Base-by-base conservation (phyloP, 2,797 vertebrate genomes). In the Pangasius larnaudii region DNA sequence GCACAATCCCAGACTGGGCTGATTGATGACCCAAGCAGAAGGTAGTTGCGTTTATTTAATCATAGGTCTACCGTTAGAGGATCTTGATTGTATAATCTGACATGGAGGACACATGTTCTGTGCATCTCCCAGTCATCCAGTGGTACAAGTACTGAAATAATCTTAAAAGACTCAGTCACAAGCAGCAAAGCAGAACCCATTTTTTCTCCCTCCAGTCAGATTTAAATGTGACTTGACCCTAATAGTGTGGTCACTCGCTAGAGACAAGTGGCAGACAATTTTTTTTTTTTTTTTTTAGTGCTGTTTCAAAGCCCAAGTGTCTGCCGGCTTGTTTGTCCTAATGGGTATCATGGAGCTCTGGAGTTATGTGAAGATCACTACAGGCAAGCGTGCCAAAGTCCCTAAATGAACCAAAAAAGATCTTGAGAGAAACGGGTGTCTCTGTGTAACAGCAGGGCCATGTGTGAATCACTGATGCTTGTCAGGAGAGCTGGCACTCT, bases 401-500 rank as follows among this genome's bases (percentile, higher is more conserved):
- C 83, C 78, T 89, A 91, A 90, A 91, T 90, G 87, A 91, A 88
- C 77, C 88, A 69, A 89, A 86, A 72, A 89, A 89, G 91, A 91
- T 89, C 89, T 89, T 81, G 89, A 90, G 88, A 89, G 90, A 86
- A 91, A 86, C 77, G 18, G 86, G 87, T 85, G 86, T 90, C 59
- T 85, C n/a, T 86, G 79, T 90, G 89, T 90, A 91, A 91, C 87
- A 74, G 46, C 36, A 80, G 88, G 92, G 85, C 81, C 84, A 58
- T 7, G 78, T 86, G 85, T 87, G 88, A 91, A 92, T 92, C 89
- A 93, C 84, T 89, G 92, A 93, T 92, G 91, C 87, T 84, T 65
- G 93, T 94, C 93, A 63, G 39, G 58, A 75, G 85, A 86, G 72
- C 72, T 86, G 93, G 93, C 81, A 92, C 91, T 90, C 90, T 93